Percentiles rank a stretch among this genome's conserved stretches.
phyloP scores from a whole-genome alignment of 1,140 invertebrate species.

The Battus philenor region DNA sequence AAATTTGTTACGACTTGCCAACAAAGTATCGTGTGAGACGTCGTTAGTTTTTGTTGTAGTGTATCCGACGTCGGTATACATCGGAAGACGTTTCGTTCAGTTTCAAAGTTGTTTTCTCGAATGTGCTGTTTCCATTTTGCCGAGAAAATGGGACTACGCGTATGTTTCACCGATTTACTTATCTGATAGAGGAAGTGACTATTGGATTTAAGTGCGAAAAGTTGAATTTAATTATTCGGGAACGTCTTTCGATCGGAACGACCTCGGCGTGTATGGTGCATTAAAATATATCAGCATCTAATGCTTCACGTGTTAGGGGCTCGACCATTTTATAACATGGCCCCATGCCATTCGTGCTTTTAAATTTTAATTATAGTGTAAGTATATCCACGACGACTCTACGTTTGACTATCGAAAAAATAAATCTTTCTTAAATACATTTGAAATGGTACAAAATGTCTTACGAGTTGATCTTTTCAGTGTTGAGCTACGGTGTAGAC shows the following conservation, averaged over 20 bases:
- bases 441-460: slow-evolving; percentile 1
- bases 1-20: slow-evolving; percentile 31
- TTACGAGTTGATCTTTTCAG: neutral
- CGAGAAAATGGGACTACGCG: slow-evolving; percentile 4
- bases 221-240: neutral
- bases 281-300: slow-evolving; percentile 45
- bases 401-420: too few relatives aligned
- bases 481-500: slow-evolving; percentile 1
- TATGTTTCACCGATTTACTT: neutral
- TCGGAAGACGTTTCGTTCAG: slow-evolving; percentile 1
- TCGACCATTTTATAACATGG: slow-evolving; percentile 8
- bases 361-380: slow-evolving; percentile 30
- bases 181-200: slow-evolving; percentile 8
- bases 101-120: neutral
- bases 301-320: slow-evolving; percentile 51
- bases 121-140: slow-evolving; percentile 9
- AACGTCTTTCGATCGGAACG: slow-evolving; percentile 25
- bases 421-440: too few relatives aligned
- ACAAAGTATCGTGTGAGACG: slow-evolving; percentile 1
- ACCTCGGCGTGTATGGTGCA: slow-evolving; percentile 36
- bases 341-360: slow-evolving; percentile 63
- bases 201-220: slow-evolving; percentile 11
- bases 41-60: neutral
- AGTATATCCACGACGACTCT: too few relatives aligned
- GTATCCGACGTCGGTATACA: neutral